Percentiles rank a stretch among this genome's conserved stretches.
Conservation (phyloP, 2,113 vertebrate species). For the Hemiprocne comata region DNA sequence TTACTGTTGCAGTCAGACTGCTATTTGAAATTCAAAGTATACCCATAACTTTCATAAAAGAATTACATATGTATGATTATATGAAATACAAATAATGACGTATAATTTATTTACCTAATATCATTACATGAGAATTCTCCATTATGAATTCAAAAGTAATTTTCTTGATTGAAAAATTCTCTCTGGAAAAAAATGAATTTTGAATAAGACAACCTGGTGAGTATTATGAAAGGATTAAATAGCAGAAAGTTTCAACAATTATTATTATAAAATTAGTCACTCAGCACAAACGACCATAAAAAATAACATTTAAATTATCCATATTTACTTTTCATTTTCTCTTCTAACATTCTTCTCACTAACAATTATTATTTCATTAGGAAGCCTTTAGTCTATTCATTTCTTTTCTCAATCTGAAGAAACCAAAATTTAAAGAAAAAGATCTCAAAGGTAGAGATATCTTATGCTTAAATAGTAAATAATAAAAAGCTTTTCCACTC, state of each 20-base stretch:
- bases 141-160: constrained; percentile 10
- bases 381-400: not conserved
- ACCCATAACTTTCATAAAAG: not conserved
- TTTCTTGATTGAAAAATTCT: constrained; percentile 11
- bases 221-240: not conserved
- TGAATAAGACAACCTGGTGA: not conserved
- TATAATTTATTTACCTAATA: constrained; percentile 20
- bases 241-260: not conserved
- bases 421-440: not conserved
- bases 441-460: not conserved
- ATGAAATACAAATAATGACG: constrained; percentile 24
- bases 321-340: not conserved
- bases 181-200: not conserved
- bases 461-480: not conserved
- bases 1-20: not conserved
- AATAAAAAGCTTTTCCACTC: not conserved
- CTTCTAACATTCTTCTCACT: not conserved
- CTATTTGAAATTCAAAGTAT: constrained; percentile 30
- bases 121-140: not conserved
- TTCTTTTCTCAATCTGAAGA: not conserved
- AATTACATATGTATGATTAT: constrained; percentile 17
- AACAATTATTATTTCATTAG: not conserved
- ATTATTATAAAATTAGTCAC: not conserved
- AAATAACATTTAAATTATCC: not conserved
- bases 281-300: not conserved